These are phyloP conservation scores for Eupithecia insigniata DNA, from an alignment of 2,888 invertebrate species.

Conservation along the genomic window DNA sequence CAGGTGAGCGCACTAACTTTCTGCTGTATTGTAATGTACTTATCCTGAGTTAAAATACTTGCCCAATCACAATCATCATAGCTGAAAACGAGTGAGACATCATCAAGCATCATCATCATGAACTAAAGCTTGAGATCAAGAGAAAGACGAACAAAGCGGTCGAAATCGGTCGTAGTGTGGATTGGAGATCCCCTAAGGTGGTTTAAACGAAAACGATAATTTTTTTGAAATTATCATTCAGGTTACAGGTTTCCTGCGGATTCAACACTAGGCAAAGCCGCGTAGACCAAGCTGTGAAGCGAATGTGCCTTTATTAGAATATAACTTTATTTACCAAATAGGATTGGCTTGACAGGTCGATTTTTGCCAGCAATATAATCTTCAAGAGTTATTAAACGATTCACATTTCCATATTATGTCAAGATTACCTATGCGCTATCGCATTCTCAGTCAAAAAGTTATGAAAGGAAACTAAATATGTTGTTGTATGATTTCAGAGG, in stretches of 20 bases:
- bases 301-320: too few species aligned
- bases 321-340: too few species aligned
- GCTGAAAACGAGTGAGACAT: neutral
- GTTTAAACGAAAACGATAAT: too few species aligned
- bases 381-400: neutral
- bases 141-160: neutral
- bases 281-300: too few species aligned
- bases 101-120: neutral
- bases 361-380: neutral
- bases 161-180: neutral
- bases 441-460: too few species aligned
- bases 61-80: neutral
- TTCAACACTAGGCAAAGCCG: too few species aligned
- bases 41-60: neutral
- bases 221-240: too few species aligned
- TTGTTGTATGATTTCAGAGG: slow-evolving; percentile 75
- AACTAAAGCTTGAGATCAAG: neutral
- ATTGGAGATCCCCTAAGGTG: neutral
- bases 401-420: too few species aligned
- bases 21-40: neutral
- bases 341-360: too few species aligned
- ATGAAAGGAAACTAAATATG: too few species aligned
- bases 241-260: too few species aligned
- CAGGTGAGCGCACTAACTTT: slow-evolving; percentile 71
- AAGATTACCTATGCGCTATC: too few species aligned